These are phyloP conservation scores for Otolemur garnettii DNA, from an alignment of 2,113 vertebrate species.

Conservation along the genomic window DNA sequence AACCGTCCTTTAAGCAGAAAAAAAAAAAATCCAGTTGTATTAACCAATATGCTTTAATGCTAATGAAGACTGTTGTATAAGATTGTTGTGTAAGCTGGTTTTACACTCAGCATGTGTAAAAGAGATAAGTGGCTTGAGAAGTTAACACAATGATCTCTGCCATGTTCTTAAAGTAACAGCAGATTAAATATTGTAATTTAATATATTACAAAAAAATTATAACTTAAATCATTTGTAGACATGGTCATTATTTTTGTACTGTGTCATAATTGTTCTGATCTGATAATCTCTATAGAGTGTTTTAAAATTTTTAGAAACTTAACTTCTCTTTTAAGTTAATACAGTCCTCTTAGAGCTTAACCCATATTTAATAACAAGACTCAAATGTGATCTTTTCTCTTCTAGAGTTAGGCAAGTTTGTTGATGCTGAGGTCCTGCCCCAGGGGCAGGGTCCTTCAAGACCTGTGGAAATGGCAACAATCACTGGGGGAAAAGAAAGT, in stretches of 20 bases:
- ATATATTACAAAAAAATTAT: background rate
- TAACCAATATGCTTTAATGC: conserved; percentile 8
- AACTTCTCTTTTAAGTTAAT: background rate
- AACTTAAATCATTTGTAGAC: conserved; percentile 19
- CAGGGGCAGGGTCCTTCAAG: no score
- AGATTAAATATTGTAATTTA: conserved; percentile 44
- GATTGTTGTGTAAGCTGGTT: conserved; percentile 36
- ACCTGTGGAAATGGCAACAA: no score
- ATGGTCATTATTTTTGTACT: background rate
- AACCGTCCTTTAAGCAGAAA: conserved; percentile 37
- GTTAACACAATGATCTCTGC: background rate
- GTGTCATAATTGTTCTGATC: conserved; percentile 11
- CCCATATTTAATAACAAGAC: background rate
- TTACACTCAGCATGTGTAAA: conserved; percentile 49
- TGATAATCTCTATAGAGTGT: background rate
- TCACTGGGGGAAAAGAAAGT: no score
- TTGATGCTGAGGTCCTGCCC: background rate
- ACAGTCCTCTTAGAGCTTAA: background rate
- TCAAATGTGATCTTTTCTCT: background rate
- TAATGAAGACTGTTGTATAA: conserved; percentile 31
- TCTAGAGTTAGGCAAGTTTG: background rate
- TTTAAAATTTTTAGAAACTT: conserved; percentile 22
- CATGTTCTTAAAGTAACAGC: background rate
- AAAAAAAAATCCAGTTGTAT: conserved; percentile 29
- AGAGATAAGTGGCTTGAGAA: conserved; percentile 49